phyloP scores from a whole-genome alignment of 2,797 vertebrate species.

The Iguana delicatissima region DNA sequence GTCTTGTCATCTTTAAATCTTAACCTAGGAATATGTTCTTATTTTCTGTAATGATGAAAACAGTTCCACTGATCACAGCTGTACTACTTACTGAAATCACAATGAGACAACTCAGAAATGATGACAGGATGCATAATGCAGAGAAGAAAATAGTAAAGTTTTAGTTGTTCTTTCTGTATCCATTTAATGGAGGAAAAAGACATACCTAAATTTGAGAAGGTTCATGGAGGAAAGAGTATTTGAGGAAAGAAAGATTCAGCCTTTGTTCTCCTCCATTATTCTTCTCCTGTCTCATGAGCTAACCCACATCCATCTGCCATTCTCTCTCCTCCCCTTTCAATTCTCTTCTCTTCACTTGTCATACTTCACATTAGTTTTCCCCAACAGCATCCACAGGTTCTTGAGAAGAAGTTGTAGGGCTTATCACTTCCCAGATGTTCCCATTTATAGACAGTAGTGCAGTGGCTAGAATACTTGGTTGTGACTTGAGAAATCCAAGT shows the following conservation, averaged over 20 bases:
- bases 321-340: not conserved
- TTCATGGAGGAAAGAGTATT: not conserved
- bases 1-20: constrained; percentile 17
- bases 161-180: not conserved
- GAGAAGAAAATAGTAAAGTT: not conserved
- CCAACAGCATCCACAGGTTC: no score
- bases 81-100: not conserved
- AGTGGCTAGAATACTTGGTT: not conserved
- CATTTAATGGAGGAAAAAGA: not conserved
- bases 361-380: no score
- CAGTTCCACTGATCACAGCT: not conserved
- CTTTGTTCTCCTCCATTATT: not conserved
- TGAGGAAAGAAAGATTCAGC: not conserved
- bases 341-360: not conserved
- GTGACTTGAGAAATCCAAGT: not conserved
- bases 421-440: no score
- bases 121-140: not conserved
- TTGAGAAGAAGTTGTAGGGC: no score
- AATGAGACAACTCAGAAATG: not conserved
- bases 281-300: not conserved
- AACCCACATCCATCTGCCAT: not conserved
- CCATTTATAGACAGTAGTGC: not conserved
- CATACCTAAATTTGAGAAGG: not conserved
- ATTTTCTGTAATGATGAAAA: constrained; percentile 16
- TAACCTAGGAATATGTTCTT: not conserved